Evolutionary conservation across 2,888 invertebrate genomes (phyloP).

Genomic region (Nymphalis polychloros): DNA sequence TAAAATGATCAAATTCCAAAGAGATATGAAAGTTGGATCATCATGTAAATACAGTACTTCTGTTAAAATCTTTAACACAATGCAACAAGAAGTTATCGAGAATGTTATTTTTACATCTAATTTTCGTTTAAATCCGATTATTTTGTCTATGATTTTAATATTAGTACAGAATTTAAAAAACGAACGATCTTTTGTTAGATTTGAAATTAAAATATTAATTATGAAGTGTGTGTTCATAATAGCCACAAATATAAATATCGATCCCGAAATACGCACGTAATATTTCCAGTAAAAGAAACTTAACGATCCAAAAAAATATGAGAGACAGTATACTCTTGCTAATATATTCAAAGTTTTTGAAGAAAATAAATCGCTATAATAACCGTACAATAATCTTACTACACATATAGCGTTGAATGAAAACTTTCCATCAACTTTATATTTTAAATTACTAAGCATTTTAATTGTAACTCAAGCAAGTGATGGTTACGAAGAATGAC

Average conservation of each 20-base stretch:
- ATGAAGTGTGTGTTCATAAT: constrained; percentile 3
- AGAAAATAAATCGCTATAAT: not conserved
- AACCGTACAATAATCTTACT: not conserved
- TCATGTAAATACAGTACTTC: constrained; percentile 12
- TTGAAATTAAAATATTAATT: constrained; percentile 3
- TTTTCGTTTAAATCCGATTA: not conserved
- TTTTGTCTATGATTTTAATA: not conserved
- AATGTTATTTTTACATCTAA: not conserved
- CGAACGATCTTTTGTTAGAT: not conserved
- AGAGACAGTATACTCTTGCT: not conserved
- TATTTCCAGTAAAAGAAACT: too few species aligned
- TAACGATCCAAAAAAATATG: too few species aligned
- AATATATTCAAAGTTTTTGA: not conserved
- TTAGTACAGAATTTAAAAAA: not conserved
- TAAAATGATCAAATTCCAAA: not conserved
- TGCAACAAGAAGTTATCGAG: not conserved
- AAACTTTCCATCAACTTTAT: not conserved
- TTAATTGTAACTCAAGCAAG: not conserved
- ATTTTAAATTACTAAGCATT: constrained; percentile 16
- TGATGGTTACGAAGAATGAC: constrained; percentile 1
- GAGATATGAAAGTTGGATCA: constrained; percentile 1
- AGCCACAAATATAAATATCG: too few species aligned
- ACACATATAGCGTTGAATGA: not conserved
- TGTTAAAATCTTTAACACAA: not conserved
- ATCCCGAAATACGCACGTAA: too few species aligned